These are phyloP conservation scores for Agrilus mali DNA, from an alignment of 2,888 invertebrate species.

Conservation along the genomic window DNA sequence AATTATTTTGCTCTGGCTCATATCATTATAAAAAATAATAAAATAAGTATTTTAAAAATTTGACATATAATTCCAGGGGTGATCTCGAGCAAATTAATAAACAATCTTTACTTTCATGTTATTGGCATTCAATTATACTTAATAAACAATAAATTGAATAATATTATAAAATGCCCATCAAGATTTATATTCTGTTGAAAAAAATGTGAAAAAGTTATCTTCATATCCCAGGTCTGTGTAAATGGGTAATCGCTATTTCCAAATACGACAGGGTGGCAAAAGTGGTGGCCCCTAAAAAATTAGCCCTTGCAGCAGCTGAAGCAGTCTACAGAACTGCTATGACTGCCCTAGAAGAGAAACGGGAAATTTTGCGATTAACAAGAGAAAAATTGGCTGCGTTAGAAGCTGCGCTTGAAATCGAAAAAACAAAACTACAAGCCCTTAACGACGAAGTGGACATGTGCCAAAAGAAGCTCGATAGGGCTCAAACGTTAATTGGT, in stretches of 20 bases:
- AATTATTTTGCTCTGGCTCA: no score
- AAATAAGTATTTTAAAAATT: no score
- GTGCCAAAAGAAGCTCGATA: conserved; percentile 75
- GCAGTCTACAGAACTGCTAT: conserved; percentile 61
- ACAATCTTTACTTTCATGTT: no score
- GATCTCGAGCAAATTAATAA: no score
- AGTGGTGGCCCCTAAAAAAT: conserved; percentile 86
- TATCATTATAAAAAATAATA: no score
- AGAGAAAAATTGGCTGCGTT: conserved; percentile 56
- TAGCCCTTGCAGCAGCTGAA: conserved; percentile 79
- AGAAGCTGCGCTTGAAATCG: conserved; percentile 57
- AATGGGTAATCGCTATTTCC: conserved; percentile 91
- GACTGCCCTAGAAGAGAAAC: conserved; percentile 65
- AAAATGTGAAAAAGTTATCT: no score
- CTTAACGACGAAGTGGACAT: conserved; percentile 77
- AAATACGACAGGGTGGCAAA: conserved; percentile 90
- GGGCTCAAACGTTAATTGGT: conserved; percentile 86
- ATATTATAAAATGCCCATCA: no score
- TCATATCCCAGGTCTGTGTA: conserved; percentile 52
- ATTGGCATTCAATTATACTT: no score
- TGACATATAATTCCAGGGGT: no score
- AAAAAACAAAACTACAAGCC: conserved; percentile 52
- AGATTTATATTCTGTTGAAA: no score
- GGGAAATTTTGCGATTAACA: conserved; percentile 59
- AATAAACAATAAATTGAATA: no score